Evolutionary conservation across 53 echinoderm and acorn worm species (phyloP), one percentile per base, ranked within the genome.

Genomic region (Henricia sp.): DNA sequence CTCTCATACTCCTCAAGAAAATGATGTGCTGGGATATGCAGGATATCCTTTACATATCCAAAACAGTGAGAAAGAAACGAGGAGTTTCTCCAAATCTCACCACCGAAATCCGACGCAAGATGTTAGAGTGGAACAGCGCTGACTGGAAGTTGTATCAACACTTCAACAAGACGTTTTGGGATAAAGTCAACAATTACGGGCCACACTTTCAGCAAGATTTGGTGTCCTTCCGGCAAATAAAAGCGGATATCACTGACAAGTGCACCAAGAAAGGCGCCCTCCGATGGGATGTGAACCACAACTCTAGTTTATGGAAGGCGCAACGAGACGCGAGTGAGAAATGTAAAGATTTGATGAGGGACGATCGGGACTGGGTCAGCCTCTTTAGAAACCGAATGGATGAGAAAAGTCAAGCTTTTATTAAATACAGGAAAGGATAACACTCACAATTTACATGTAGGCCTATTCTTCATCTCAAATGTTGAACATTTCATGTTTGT

Each of bases 131-230:
- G 92, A 92, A 78, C 40, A 68, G 64, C 10, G 92, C 87, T 1
- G 95, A 92, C 54, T 72, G 40, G 17, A 58, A 58, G 40, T 82
- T 95, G 24, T 95, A 95, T 44, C 73, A 90, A 4, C 87, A 92
- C 39, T 95, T 95, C 82, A 95, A 95, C 89, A 72, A 57, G 48
- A 89, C 95, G 8, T 85, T 95, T 9, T 95, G 95, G 95, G 78
- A 54, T 52, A 89, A 82, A 57, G 82, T 95, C 21, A 34, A 14
- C 2, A 82, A 87, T 14, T 92, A 92, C 43, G 95, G 95, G 0
- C 85, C 95, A 1, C 67, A 80, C 8, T 95, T 95, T 44, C 53
- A 82, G 35, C 40, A 60, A 21, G 94, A 94, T 43, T 72, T 94
- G 16, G 71, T 50, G 29, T 63, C 84, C 4, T 95, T 95, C 73